Conservation (phyloP, 2,797 vertebrate genomes). For the Potorous gilbertii region DNA sequence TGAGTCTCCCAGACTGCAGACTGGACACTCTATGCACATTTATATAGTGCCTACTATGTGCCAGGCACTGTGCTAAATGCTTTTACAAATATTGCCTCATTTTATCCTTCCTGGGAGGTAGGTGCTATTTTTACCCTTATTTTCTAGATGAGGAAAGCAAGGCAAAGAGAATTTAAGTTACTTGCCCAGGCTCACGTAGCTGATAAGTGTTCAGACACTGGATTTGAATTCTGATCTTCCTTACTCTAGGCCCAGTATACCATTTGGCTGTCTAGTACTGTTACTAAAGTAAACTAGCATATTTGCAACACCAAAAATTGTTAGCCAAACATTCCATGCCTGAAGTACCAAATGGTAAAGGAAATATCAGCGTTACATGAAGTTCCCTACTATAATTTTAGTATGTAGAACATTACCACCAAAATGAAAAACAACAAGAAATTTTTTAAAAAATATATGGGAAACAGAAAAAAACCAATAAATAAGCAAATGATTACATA, state of each 20-base stretch:
- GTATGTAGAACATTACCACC: neutral
- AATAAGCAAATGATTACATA: neutral
- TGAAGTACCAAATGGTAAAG: neutral
- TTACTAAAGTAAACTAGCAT: neutral
- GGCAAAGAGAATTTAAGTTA: neutral
- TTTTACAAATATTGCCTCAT: neutral
- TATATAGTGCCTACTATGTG: neutral
- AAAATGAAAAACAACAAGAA: neutral
- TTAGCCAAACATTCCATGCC: neutral
- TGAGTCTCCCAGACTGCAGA: too few species aligned
- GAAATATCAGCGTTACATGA: neutral
- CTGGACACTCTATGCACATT: neutral
- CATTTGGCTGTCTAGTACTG: neutral
- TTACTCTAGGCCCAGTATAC: neutral
- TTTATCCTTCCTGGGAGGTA: neutral
- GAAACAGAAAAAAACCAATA: neutral
- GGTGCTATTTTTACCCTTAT: neutral
- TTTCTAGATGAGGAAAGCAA: neutral
- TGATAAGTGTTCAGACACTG: neutral
- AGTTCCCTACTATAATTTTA: neutral
- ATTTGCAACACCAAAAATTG: neutral
- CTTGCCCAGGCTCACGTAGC: neutral
- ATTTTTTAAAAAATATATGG: neutral
- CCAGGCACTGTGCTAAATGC: neutral
- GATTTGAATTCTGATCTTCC: too few species aligned